Percentiles rank a stretch among this genome's conserved stretches.
Evolutionary conservation across 1,140 invertebrate genomes (phyloP).

Genomic region (Drosophila ercepeae): DNA sequence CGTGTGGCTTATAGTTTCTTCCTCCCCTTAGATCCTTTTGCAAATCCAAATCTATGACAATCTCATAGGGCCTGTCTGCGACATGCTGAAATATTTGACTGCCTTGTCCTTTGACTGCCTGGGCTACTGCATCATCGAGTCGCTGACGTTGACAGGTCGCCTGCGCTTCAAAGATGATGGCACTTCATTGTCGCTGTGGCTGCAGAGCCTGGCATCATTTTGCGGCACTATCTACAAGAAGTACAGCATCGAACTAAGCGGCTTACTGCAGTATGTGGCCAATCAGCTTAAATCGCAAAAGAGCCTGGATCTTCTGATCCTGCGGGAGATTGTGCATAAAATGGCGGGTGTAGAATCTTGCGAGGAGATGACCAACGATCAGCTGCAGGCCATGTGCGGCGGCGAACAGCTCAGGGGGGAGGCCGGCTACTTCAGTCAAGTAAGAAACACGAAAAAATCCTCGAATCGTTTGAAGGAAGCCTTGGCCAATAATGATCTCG

Average conservation of each 20-base stretch:
- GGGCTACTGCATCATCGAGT: constrained; percentile 97
- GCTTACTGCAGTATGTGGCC: constrained; percentile 97
- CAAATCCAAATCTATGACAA: constrained; percentile 99
- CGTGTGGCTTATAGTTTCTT: neutral
- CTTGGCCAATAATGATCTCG: constrained; percentile 93
- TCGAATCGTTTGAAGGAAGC: constrained; percentile 98
- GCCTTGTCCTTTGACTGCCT: constrained; percentile 98
- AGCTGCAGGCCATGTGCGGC: constrained; percentile 97
- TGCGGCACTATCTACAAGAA: constrained; percentile 98
- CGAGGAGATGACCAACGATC: constrained; percentile 98
- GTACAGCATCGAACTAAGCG: constrained; percentile 97
- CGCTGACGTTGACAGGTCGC: constrained; percentile 90
- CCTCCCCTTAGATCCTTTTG: constrained; percentile 86
- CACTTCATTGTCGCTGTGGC: constrained; percentile 97
- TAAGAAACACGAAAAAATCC: constrained; percentile 98
- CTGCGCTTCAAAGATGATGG: constrained; percentile 94
- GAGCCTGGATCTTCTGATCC: constrained; percentile 96
- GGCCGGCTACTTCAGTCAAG: constrained; percentile 98
- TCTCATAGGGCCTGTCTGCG: constrained; percentile 97
- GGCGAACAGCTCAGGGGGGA: constrained; percentile 97
- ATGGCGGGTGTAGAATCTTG: constrained; percentile 99
- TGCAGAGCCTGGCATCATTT: constrained; percentile 97
- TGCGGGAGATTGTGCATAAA: constrained; percentile 99
- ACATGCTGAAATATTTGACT: constrained; percentile 98
- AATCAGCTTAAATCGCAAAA: constrained; percentile 98